Base-by-base conservation (phyloP, 2,113 vertebrate species). In the Cariama cristata region DNA sequence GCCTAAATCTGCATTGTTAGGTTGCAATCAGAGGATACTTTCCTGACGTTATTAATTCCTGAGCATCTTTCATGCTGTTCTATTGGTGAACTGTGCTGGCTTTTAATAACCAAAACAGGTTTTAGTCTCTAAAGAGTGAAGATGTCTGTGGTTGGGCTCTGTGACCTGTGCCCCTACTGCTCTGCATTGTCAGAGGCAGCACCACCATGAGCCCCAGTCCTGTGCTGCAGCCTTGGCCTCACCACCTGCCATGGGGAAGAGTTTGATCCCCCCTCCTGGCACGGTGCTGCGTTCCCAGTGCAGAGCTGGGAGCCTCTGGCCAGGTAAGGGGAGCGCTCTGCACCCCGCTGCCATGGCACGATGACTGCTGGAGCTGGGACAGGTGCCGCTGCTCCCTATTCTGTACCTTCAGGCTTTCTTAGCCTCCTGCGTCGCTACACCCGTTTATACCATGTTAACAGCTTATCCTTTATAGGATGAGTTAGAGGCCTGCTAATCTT, bases 401-500 rank as follows among this genome's bases (percentile, higher is more conserved):
- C 47, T 28, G 32, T 49, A 17, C 33, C 62, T 50, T 44, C 26
- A 59, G 80, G 64, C 26, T 49, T 60, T 47, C 60, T 49, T 81
- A 81, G 79, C 56, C 55, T 62, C 83, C 52, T 53, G 45, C 56
- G 69, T 60, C 3, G 2, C 55, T 88, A 13, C 60, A 49, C 35
- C 24, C 71, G 7, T 88, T 94, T 33, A 45, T 30, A 62, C 20
- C 9, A 1, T 64, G 32, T 80, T 84, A 86, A 68, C 40, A 76
- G 44, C 63, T 91, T 84, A 42, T 44, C 49, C 67, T 63, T 84
- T 38, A 14, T 15, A 22, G 16, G 63, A 80, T 14, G 63, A 89
- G 58, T 76, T 94, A 40, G 75, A 91, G 73, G 63, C 67, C 35
- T 52, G 67, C 49, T 80, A 93, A 86, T 91, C 84, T 87, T 73